Conservation (phyloP, 2,113 vertebrate genomes). For the Passer montanus region DNA sequence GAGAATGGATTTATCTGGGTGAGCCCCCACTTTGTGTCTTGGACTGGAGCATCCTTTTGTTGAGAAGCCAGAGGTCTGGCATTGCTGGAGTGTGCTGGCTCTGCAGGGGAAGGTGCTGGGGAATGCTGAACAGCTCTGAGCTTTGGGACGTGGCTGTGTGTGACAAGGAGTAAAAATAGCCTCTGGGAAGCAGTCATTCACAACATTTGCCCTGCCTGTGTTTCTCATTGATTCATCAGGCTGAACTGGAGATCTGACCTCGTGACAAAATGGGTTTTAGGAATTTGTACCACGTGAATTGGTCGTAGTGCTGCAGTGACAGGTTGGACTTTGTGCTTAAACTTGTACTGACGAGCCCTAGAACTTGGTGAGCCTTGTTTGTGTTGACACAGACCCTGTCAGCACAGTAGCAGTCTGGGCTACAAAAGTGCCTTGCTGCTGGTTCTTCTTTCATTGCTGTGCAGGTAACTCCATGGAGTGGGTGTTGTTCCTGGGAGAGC, state of each 20-base stretch:
- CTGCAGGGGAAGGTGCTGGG: neutral
- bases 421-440: neutral
- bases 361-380: neutral
- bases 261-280: neutral
- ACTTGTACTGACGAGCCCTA: neutral
- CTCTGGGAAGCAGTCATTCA: neutral
- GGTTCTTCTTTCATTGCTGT: neutral
- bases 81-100: neutral
- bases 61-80: neutral
- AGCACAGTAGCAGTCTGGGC: neutral
- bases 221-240: neutral
- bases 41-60: neutral
- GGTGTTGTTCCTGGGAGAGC: neutral
- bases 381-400: neutral
- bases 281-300: neutral
- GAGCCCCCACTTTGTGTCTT: neutral
- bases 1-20: neutral
- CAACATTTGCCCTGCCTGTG: neutral
- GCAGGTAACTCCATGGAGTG: neutral
- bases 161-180: neutral
- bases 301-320: neutral
- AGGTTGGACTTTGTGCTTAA: conserved; percentile 35
- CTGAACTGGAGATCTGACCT: neutral
- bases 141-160: neutral
- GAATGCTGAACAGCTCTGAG: neutral